These are phyloP conservation scores for Epinephelus awoara DNA, from an alignment of 2,797 vertebrate genomes.

Conservation along the genomic window DNA sequence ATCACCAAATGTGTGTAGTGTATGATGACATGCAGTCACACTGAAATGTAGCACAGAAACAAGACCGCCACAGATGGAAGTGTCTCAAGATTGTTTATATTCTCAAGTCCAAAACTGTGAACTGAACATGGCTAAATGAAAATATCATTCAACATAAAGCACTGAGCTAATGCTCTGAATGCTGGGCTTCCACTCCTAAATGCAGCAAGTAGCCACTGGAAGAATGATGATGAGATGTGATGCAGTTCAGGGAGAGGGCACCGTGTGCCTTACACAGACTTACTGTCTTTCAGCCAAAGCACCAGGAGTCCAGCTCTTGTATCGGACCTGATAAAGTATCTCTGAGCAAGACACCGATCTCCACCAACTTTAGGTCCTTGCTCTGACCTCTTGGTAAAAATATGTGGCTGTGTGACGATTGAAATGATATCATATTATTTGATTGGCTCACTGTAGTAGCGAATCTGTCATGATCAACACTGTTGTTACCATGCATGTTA, in stretches of 20 bases:
- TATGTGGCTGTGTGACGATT: background rate
- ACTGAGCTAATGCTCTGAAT: conserved; percentile 1
- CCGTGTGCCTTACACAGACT: conserved; percentile 29
- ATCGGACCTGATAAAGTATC: conserved; percentile 27
- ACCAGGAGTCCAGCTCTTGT: conserved; percentile 38
- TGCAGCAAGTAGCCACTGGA: conserved; percentile 15
- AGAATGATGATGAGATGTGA: background rate
- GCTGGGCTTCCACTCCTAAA: background rate
- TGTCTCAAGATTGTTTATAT: conserved; percentile 18
- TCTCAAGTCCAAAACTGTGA: conserved; percentile 40
- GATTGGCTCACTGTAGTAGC: background rate
- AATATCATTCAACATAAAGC: conserved; percentile 8
- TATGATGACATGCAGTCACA: background rate
- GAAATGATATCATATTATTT: background rate
- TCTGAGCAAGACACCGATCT: conserved; percentile 22
- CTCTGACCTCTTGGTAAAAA: conserved; percentile 34
- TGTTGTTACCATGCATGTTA: background rate
- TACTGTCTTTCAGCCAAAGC: conserved; percentile 52
- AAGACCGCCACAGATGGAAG: conserved; percentile 13
- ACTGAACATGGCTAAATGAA: conserved; percentile 32
- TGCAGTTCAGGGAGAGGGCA: conserved; percentile 47
- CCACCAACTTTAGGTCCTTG: conserved; percentile 19
- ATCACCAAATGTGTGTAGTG: background rate
- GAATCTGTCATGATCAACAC: background rate
- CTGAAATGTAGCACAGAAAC: background rate